Conservation (phyloP, 2,888 invertebrate species). For the Synanthedon tipuliformis region DNA sequence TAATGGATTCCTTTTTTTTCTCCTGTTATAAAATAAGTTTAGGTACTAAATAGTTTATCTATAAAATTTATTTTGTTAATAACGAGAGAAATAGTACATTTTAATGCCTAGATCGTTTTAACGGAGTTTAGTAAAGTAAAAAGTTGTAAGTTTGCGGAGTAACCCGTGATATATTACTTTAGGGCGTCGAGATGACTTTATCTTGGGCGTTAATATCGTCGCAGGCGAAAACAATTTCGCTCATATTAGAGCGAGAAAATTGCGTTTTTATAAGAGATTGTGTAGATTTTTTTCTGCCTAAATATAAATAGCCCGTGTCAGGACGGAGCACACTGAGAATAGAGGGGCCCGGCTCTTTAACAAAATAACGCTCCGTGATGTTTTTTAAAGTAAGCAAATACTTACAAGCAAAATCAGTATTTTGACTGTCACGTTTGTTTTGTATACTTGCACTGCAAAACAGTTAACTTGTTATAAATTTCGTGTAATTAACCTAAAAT, state of each 20-base stretch:
- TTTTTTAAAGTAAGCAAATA: too few species aligned
- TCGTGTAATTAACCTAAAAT: too few species aligned
- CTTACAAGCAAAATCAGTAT: too few species aligned
- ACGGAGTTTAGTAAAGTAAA: not conserved
- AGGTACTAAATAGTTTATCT: too few species aligned
- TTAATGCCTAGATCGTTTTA: not conserved
- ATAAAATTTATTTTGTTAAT: too few species aligned
- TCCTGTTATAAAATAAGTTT: too few species aligned
- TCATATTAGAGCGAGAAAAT: slow-evolving; percentile 28
- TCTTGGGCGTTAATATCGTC: slow-evolving; percentile 23
- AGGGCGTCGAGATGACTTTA: slow-evolving; percentile 17
- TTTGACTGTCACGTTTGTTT: too few species aligned
- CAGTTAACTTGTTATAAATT: too few species aligned
- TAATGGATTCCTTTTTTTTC: too few species aligned
- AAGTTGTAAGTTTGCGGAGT: slow-evolving; percentile 4
- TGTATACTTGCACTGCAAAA: too few species aligned
- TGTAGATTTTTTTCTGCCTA: slow-evolving; percentile 13
- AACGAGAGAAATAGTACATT: too few species aligned
- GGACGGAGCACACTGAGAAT: not conserved
- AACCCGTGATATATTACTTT: slow-evolving; percentile 13
- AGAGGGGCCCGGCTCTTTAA: not conserved
- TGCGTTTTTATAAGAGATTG: slow-evolving; percentile 18
- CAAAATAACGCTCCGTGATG: too few species aligned
- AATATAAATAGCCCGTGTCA: slow-evolving; percentile 15
- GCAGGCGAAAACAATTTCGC: slow-evolving; percentile 35